A percentile compares a stretch with the other conserved stretches of the same genome.
Conservation (phyloP, 2,797 vertebrate genomes). For the Ctenopoma kingsleyae region DNA sequence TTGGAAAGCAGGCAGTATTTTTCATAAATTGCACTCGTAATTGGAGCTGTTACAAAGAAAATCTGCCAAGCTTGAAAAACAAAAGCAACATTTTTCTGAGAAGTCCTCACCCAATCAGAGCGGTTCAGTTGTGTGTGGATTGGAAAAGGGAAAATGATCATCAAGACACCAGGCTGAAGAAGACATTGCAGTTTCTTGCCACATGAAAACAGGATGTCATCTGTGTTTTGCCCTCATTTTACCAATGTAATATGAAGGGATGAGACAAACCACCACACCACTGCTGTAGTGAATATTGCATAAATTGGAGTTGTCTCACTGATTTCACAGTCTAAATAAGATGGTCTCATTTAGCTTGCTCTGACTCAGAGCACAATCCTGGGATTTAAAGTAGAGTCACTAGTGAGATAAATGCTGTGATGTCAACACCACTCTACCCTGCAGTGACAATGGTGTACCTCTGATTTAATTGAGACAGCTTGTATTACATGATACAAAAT, state of each 20-base stretch:
- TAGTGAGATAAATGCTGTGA: slow-evolving; percentile 39
- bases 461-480: slow-evolving; percentile 50
- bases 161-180: slow-evolving; percentile 32
- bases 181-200: slow-evolving; percentile 43
- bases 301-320: slow-evolving; percentile 60
- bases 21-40: slow-evolving; percentile 18
- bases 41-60: slow-evolving; percentile 54
- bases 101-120: slow-evolving; percentile 34
- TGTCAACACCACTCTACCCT: slow-evolving; percentile 46
- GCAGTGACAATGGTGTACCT: slow-evolving; percentile 42
- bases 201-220: slow-evolving; percentile 52
- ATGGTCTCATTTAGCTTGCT: slow-evolving; percentile 61
- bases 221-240: slow-evolving; percentile 53
- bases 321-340: slow-evolving; percentile 72
- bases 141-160: slow-evolving; percentile 27
- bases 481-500: slow-evolving; percentile 37
- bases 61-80: slow-evolving; percentile 59
- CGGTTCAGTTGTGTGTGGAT: slow-evolving; percentile 21
- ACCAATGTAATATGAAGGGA: slow-evolving; percentile 44
- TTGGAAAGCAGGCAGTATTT: background rate
- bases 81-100: slow-evolving; percentile 29
- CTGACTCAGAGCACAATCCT: slow-evolving; percentile 52
- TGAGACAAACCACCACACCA: slow-evolving; percentile 44
- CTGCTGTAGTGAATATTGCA: slow-evolving; percentile 48
- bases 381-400: slow-evolving; percentile 45